Evolutionary conservation across 1,140 invertebrate species (phyloP), one percentile per base, ranked within the genome.

Genomic region (Pissodes strobi): DNA sequence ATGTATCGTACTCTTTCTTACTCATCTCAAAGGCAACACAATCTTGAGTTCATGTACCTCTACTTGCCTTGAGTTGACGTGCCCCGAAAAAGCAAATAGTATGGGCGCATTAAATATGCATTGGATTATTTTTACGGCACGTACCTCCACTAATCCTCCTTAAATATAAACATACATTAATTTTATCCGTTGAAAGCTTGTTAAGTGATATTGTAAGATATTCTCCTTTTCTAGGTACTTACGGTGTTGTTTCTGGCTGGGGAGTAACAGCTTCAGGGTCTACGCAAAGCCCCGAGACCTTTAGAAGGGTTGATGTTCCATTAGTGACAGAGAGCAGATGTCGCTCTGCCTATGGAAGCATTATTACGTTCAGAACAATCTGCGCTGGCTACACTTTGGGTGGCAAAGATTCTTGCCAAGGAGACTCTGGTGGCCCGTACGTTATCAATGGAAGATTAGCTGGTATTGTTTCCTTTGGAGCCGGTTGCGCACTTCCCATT

Each of bases 381-480:
- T 78, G 76, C 49, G 76, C 74, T 23, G 76, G 76, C 1, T 75
- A 30, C 46, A 72, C 73, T 41, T 68, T 73, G 13, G 79, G 79
- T 5, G 48, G 73, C 0, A 80, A 76, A 46, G 86, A 87, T 68
- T 80, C 86, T 4, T 88, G 87, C 70, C 80, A 84, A 57, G 87
- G 86, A 0, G 87, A 89, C 69, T 87, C 86, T 2, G 87, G 87
- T 18, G 86, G 87, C 1, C 87, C 86, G 0, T 57, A 81, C 12
- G 78, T 81, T 4, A 65, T 75, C 6, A 74, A 79, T 70, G 79
- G 78, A 0, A 25, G 15, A n/a, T 56, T 70, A 37, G 38, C 78
- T 55, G 87, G 87, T 23, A 79, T 88, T 10, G 83, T 86, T 0
- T 86, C 84, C 0, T 49, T 49, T 15, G 82, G 82, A 12, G 12